Percentiles rank a stretch among this genome's conserved stretches.
These are phyloP conservation scores for Chrysogorgia sp. DNA, from an alignment of 92 coral and sea anemone species.

Conservation along the genomic window DNA sequence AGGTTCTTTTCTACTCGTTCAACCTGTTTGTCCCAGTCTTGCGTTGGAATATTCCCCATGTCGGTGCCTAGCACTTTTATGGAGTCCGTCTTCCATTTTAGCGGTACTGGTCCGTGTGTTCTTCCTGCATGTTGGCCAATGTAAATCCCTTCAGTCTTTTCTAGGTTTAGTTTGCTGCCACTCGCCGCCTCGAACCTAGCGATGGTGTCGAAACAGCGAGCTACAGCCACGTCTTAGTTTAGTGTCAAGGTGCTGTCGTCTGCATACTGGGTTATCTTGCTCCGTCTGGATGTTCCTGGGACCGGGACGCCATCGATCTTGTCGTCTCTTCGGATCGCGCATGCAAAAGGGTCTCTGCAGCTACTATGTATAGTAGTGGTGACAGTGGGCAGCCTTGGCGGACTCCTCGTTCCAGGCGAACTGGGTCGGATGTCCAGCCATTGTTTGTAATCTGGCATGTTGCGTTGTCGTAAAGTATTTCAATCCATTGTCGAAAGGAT, in stretches of 20 bases:
- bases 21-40: too few species aligned
- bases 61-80: too few species aligned
- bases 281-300: background rate
- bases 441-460: constrained; percentile 36
- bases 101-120: too few species aligned
- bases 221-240: too few species aligned
- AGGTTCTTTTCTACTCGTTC: too few species aligned
- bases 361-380: constrained; percentile 8
- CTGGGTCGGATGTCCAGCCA: constrained; percentile 34
- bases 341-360: constrained; percentile 19
- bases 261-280: constrained; percentile 34
- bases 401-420: constrained; percentile 33
- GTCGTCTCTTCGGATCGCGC: constrained; percentile 16
- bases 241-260: constrained; percentile 32
- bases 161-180: too few species aligned
- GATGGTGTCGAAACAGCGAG: too few species aligned
- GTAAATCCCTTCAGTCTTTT: too few species aligned
- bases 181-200: too few species aligned
- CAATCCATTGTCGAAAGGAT: background rate
- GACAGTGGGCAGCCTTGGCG: constrained; percentile 46
- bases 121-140: too few species aligned
- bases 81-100: too few species aligned
- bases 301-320: constrained; percentile 4
- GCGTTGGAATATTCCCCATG: too few species aligned
- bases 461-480: constrained; percentile 4